Conservation (phyloP, 2,888 invertebrate genomes). For the Blastobasis lacticolella region DNA sequence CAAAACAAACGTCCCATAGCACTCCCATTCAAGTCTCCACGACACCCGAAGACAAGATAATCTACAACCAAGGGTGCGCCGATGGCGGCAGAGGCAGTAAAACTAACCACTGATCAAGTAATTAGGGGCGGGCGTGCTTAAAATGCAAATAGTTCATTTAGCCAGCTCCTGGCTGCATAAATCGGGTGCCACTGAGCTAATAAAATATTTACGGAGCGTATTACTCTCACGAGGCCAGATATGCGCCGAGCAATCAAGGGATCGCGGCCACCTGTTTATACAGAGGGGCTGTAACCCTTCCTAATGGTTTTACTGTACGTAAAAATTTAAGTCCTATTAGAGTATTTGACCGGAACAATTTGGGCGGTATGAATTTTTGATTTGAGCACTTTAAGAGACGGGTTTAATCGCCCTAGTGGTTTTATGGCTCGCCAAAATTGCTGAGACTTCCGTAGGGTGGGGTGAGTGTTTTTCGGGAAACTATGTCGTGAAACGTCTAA, state of each 20-base stretch:
- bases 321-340: slow-evolving; percentile 14
- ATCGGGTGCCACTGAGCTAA: slow-evolving; percentile 15
- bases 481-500: no score
- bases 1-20: no score
- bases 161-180: slow-evolving; percentile 5
- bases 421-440: slow-evolving; percentile 2
- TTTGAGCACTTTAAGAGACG: slow-evolving; percentile 5
- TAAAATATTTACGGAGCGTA: slow-evolving; percentile 30
- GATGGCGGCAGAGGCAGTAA: not conserved
- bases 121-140: slow-evolving; percentile 1
- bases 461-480: no score
- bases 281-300: slow-evolving; percentile 16
- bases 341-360: slow-evolving; percentile 11
- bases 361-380: slow-evolving; percentile 12
- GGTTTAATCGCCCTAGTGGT: slow-evolving; percentile 4
- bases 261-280: slow-evolving; percentile 16
- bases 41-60: no score
- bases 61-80: no score
- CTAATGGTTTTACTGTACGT: slow-evolving; percentile 20
- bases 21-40: no score
- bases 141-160: slow-evolving; percentile 8
- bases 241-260: slow-evolving; percentile 12
- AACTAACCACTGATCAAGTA: not conserved
- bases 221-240: slow-evolving; percentile 26
- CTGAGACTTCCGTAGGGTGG: no score